Conservation (phyloP, 2,113 vertebrate species). For the Clinocottus analis region DNA sequence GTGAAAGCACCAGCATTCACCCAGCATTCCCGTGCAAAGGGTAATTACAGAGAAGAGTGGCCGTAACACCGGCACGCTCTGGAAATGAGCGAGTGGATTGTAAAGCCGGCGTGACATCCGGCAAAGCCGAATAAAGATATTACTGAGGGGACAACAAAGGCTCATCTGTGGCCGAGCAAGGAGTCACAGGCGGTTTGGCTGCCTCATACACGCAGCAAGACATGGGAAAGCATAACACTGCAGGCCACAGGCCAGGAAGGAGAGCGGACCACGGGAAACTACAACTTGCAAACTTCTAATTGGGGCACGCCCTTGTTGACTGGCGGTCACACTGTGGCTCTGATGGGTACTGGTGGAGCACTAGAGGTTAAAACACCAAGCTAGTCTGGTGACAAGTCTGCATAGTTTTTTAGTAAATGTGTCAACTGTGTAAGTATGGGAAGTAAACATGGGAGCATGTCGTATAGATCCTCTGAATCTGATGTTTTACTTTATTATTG, state of each 20-base stretch:
- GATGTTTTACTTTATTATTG: not conserved
- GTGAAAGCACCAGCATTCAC: constrained; percentile 18
- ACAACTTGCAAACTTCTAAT: constrained; percentile 17
- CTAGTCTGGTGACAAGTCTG: not conserved
- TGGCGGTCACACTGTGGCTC: not conserved
- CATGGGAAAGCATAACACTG: not conserved
- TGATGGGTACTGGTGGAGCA: not conserved
- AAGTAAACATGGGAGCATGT: not conserved
- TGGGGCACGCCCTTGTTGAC: not conserved
- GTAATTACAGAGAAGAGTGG: constrained; percentile 26
- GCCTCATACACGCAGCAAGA: not conserved
- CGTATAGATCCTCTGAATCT: not conserved
- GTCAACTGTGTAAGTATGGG: not conserved
- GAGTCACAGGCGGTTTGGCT: not conserved
- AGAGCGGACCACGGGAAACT: constrained; percentile 37
- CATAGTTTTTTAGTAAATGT: not conserved
- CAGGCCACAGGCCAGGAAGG: constrained; percentile 68
- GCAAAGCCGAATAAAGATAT: constrained; percentile 23
- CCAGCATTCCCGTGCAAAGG: constrained; percentile 7
- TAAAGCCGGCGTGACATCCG: constrained; percentile 39
- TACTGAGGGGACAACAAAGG: constrained; percentile 36
- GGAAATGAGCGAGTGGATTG: constrained; percentile 40
- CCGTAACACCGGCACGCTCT: constrained; percentile 16
- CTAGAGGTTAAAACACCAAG: not conserved
- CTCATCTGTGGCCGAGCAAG: not conserved